Base-by-base conservation (phyloP, 2,888 invertebrate genomes). In the Drosophila paramelanica region DNA sequence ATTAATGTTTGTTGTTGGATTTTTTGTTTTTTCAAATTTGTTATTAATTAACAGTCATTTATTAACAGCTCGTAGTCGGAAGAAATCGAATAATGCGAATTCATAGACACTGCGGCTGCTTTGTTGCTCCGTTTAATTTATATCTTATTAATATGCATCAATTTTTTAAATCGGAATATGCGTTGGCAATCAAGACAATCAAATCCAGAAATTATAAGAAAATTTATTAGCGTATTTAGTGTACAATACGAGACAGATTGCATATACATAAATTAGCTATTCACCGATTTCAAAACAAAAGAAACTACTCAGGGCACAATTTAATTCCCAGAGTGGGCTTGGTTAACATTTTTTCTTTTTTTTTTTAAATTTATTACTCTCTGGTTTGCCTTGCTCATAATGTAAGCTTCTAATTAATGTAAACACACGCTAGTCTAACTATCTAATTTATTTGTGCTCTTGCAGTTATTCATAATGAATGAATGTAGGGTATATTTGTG, bases 11-110 rank as follows among this genome's bases (percentile, higher is more conserved):
- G 39, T 39, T 57, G 20, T 51, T 13, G 14, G 27, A 31, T 7
- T 31, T n/a, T 42, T 20, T 45, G 41, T 38, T 50, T 38, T 49
- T 45, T 67, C 64, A 86, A 82, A 88, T 85, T 82, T 88, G 68
- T 82, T 88, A 82, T 88, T 88, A 82, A 82, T 82, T 82, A 88
- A 73, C 64, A 79, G 62, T 62, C 86, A 81, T 81, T 81, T 79
- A 82, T 85, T 82, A 88, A 64, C 72, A 72, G 56, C 65, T 56
- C 53, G 17, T 17, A 79, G 58, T 82, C 83, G 82, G 64, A 67
- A 71, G 88, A 79, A 70, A 79, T 64, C 51, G 65, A 42, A 73
- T 57, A 51, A 46, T 61, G 61, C 56, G 55, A 61, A 61, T 66
- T 56, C 25, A 66, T 46, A 67, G 43, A 39, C 46, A 49, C 53